Base-by-base conservation (phyloP, 2,797 vertebrate species). In the Squalus acanthias region DNA sequence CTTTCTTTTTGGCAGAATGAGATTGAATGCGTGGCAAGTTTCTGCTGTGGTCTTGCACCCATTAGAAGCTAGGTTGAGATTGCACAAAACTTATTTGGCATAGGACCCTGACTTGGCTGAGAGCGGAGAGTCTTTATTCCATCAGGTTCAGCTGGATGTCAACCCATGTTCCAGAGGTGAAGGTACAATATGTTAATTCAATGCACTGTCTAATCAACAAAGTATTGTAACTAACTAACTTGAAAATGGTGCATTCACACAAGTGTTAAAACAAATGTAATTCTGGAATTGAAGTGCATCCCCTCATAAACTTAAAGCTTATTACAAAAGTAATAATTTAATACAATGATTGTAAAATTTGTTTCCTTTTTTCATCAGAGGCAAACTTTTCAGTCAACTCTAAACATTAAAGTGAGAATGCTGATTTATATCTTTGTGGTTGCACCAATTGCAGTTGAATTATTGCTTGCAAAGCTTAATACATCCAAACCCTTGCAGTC, bases 341-440 rank as follows among this genome's bases (percentile, higher is more conserved):
- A n/a, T n/a, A 20, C 22, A 24, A 12, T 88, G 50, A 24, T 88
- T 53, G 17, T 85, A 92, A 92, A 33, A 91, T 26, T 15, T 91
- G 53, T 33, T 91, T 60, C 88, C 88, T 15, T 29, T 5, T 92
- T 92, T 92, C 60, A 93, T 46, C 33, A 22, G 79, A 60, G 0
- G 26, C 57, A 91, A 91, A 60, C 88, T 9, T 60, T 91, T 63
- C 26, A 91, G 26, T 63, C 53, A 63, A 29, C 12, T 8, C 57
- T 24, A 33, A 92, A 60, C 53, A 63, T n/a, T 33, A 50, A 17
- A 92, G 53, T 92, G 89, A 91, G 57, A 65, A 63, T n/a, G 17
- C 17, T 65, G 89, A 92, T 92, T 92, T 60, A n/a, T 92, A 92
- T 92, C 89, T 29, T 57, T 65, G 57, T 92, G 89, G 89, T n/a